A percentile compares a stretch with the other conserved stretches of the same genome.
Conservation (phyloP, 2,797 vertebrate genomes). For the Esox lucius region DNA sequence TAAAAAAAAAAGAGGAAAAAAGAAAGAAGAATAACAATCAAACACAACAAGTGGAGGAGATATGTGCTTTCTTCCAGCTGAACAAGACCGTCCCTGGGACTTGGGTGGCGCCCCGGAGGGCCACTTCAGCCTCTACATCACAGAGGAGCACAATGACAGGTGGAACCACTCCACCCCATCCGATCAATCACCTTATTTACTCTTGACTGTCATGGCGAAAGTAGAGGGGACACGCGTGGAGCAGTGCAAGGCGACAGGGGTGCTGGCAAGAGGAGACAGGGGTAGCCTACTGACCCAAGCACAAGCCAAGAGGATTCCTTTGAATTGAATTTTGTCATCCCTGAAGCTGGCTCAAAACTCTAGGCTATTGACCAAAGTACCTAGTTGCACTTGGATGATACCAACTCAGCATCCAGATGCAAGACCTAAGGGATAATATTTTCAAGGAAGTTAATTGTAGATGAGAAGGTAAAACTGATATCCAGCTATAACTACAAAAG, state of each 20-base stretch:
- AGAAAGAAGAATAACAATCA: not conserved
- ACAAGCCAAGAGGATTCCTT: conserved; percentile 17
- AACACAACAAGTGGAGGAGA: not conserved
- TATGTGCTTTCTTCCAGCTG: conserved; percentile 17
- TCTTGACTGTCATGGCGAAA: conserved; percentile 42
- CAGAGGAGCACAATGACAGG: conserved; percentile 28
- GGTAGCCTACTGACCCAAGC: conserved; percentile 18
- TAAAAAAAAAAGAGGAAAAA: not conserved
- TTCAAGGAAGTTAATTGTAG: not conserved
- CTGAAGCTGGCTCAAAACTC: conserved; percentile 52
- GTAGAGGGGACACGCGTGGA: not conserved
- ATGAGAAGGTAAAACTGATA: not conserved
- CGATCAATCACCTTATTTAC: conserved; percentile 72
- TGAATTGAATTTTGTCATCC: conserved; percentile 48
- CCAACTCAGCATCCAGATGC: conserved; percentile 67
- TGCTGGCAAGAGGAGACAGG: conserved; percentile 2
- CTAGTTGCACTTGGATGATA: conserved; percentile 72
- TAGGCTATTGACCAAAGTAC: conserved; percentile 67
- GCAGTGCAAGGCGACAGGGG: conserved; percentile 3
- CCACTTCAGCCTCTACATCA: conserved; percentile 44
- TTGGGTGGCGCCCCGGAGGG: conserved; percentile 52
- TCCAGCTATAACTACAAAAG: not conserved
- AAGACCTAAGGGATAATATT: conserved; percentile 64
- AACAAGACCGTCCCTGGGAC: conserved; percentile 33
- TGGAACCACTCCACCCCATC: conserved; percentile 39